These are phyloP conservation scores for Phorcus lineatus DNA, from an alignment of 2,888 invertebrate genomes.

Conservation along the genomic window DNA sequence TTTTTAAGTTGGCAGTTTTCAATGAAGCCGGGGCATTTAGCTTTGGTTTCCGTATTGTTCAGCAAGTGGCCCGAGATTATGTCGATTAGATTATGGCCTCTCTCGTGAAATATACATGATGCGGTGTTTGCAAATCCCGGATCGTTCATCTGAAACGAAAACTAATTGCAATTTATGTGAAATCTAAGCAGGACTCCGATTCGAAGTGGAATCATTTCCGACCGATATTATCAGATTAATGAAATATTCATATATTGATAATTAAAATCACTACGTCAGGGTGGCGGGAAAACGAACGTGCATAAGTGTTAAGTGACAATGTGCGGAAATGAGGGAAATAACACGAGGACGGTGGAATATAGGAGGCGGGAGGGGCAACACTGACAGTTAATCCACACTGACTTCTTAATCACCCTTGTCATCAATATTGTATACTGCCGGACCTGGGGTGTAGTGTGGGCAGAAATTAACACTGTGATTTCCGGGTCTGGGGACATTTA, in stretches of 20 bases:
- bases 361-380: too few species aligned
- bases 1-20: not conserved
- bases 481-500: too few species aligned
- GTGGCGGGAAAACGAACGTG: not conserved
- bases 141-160: slow-evolving; percentile 15
- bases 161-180: slow-evolving; percentile 25
- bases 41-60: not conserved
- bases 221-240: slow-evolving; percentile 16
- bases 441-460: too few species aligned
- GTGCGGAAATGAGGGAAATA: too few species aligned
- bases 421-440: too few species aligned
- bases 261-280: slow-evolving; percentile 6
- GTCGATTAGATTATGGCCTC: slow-evolving; percentile 20
- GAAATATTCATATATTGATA: slow-evolving; percentile 21
- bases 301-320: not conserved
- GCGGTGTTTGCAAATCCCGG: slow-evolving; percentile 5
- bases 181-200: not conserved
- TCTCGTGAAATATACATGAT: slow-evolving; percentile 21
- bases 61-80: not conserved
- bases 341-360: too few species aligned
- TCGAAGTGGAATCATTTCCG: slow-evolving; percentile 12
- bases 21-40: not conserved
- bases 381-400: too few species aligned
- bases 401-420: too few species aligned
- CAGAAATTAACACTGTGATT: too few species aligned